Evolutionary conservation across 1,140 invertebrate species (phyloP), one percentile per base, ranked within the genome.

Genomic region (Dinoponera quadriceps): DNA sequence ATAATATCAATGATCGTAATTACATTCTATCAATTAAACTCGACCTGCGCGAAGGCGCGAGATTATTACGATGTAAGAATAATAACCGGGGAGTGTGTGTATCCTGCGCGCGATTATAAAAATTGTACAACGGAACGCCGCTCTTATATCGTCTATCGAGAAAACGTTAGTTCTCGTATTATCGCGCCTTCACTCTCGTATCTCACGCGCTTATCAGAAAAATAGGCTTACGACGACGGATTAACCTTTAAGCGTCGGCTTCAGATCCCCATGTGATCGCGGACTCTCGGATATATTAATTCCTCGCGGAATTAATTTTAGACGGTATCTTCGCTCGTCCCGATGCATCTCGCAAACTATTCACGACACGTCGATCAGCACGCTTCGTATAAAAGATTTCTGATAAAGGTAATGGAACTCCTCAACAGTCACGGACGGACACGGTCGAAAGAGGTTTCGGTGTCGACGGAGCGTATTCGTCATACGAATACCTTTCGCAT

Each of bases 1-100:
- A 75, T 75, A 75, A 51, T 77, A 77, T 66, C 71, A 57, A 38
- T 44, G 18, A 66, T 27, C 62, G 20, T 66, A 77, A 65, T 65
- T 77, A 77, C 48, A 27, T 65, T 27, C 44, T 77, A 66, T 66
- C 5, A 77, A 66, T 66, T 77, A 77, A 77, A 77, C 48, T n/a
- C n/a, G n/a, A 16, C 48, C 65, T 77, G 66, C 44, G 22, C 54
- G 29, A 54, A 74, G 25, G 51, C 48, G 63, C 73, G 60, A 54
- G 60, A 77, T 66, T 77, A 62, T 25, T 74, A 62, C 25, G 38
- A 49, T 5, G 22, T 25, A 66, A 55, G 20, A 25, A 66, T 66
- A 38, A 44, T 38, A 77, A 77, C 20, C 38, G 54, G 62, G 27
- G 60, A 77, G 48, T 66, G 74, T 44, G 38, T 44, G 11, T 33